Base-by-base conservation (phyloP, 2,888 invertebrate genomes). In the Venusia cambrica region DNA sequence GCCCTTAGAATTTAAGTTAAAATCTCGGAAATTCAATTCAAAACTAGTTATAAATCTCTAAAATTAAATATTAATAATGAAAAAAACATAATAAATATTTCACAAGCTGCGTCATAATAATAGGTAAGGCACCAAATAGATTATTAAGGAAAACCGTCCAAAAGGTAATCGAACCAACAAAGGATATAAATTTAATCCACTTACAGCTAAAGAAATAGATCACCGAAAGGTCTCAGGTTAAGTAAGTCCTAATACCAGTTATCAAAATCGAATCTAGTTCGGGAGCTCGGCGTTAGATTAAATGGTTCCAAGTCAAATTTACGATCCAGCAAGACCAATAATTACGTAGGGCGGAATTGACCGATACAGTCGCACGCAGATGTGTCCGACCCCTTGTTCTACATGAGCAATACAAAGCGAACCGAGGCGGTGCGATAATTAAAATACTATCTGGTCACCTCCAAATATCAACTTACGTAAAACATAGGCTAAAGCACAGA, bases 291-390 rank as follows among this genome's bases (percentile, higher is more conserved):
- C 21, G 43, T 42, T 38, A 58, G 60, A 67, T 63, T 54, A 61
- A 57, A 52, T 60, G 34, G 64, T 55, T 61, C 38, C 30, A 34
- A 45, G 35, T 48, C 41, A 48, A 57, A 63, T 61, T 67, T 66
- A 68, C 59, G 62, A 62, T 55, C 57, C 34, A 48, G 33, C 56
- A 45, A 51, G 53, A 53, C 60, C 49, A 46, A 60, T 68, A 73
- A 77, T 78, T 73, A 73, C 55, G 50, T 45, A 47, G 26, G 30
- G 38, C 20, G 5, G 15, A 32, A 22, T 26, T 20, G 11, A 21
- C 20, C 27, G 11, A 26, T 29, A 30, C 34, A 31, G 26, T 20
- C 16, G 5, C 8, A n/a, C n/a, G n/a, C n/a, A n/a, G n/a, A n/a
- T n/a, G n/a, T n/a, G n/a, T n/a, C n/a, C n/a, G n/a, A n/a, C n/a